These are phyloP conservation scores for Noctua janthe DNA, from an alignment of 2,888 invertebrate species.

Conservation along the genomic window DNA sequence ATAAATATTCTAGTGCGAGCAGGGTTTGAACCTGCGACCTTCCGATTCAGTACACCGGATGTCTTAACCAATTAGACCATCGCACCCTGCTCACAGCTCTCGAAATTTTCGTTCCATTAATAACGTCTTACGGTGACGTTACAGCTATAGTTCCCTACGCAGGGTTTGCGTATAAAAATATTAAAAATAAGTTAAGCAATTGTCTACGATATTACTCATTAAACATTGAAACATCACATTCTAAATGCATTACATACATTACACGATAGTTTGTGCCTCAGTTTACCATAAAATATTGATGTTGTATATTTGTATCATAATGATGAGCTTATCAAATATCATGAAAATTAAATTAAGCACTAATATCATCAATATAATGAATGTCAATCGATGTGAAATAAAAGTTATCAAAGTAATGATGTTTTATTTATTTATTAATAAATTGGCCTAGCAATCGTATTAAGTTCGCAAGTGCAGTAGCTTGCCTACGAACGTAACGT, in stretches of 20 bases:
- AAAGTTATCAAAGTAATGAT: slow-evolving; percentile 49
- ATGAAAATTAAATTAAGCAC: background rate
- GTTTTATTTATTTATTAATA: slow-evolving; percentile 17
- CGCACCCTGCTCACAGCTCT: no score
- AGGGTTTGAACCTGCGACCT: no score
- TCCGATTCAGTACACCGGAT: no score
- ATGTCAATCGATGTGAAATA: slow-evolving; percentile 37
- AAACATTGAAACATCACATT: slow-evolving; percentile 12
- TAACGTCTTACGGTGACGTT: no score
- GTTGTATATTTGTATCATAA: slow-evolving; percentile 11
- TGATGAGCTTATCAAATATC: slow-evolving; percentile 2
- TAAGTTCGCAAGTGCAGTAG: background rate
- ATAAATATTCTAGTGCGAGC: no score
- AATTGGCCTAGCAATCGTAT: background rate
- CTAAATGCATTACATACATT: slow-evolving; percentile 22
- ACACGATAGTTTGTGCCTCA: background rate
- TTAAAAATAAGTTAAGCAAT: background rate
- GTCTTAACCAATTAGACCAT: no score
- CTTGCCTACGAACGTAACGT: background rate
- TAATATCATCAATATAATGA: background rate
- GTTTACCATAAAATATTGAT: background rate
- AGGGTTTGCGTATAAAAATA: no score
- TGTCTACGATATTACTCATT: background rate
- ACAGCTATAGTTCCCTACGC: no score
- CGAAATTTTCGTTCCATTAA: no score